Evolutionary conservation across 2,113 vertebrate genomes (phyloP), one percentile per base, ranked within the genome.

Genomic region (Synodontis membranacea): DNA sequence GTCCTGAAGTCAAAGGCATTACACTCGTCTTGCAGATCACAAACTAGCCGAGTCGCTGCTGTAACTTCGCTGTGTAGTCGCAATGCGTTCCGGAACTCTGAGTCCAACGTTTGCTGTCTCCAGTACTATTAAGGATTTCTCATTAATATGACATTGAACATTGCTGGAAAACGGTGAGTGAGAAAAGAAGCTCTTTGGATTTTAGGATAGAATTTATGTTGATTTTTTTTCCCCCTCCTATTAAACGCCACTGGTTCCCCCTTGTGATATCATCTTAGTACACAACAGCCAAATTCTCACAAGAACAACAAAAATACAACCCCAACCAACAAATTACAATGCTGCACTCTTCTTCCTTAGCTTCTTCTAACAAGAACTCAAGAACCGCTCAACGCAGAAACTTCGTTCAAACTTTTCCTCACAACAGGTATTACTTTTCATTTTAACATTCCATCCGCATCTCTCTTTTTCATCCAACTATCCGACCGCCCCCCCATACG

Each of bases 1-100:
- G 0, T 37, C 19, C 2, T 66, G 1, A 66, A 37, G 5, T 34
- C 31, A 68, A 19, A 31, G 19, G 14, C 64, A 37, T 68, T 34
- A 37, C 12, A 0, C 62, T 19, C 1, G 1, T 25, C 6, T 2
- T 2, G 6, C 0, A 19, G 15, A 37, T 37, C 34, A 0, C n/a
- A 31, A 64, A 60, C n/a, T 64, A 68, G 64, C 15, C 1, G 8
- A 42, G 6, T 1, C 31, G 11, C 28, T 62, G 28, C 25, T 10
- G 28, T 10, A 37, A 12, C 25, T 62, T 9, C 2, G n/a, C 2
- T 21, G 34, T 70, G 66, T 11, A 19, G 66, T 8, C 9, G 66
- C 17, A 70, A 8, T 11, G 9, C 37, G 42, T 72, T 23, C n/a
- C 39, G 34, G 5, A 68, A 8, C 66, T 68, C 8, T 10, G 8